Evolutionary conservation across 2,888 invertebrate species (phyloP), one percentile per base, ranked within the genome.

Genomic region (Empis stercorea): DNA sequence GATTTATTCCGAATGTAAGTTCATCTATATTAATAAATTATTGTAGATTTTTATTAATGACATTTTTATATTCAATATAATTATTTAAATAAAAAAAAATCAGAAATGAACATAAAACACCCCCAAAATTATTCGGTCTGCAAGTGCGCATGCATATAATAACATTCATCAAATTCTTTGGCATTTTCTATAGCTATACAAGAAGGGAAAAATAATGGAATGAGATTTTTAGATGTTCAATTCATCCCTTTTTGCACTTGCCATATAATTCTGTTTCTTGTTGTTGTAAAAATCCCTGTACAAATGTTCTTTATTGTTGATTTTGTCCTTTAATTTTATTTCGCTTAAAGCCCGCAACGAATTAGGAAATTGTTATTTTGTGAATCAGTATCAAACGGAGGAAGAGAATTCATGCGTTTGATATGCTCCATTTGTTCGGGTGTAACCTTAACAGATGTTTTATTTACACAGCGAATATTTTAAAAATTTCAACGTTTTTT

Each of bases 1-100:
- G 80, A 65, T 80, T 86, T 59, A 89, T 82, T 50, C 88, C 87
- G 60, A 88, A 89, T 60, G 87, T 87, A 60, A 88, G 80, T 63
- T 83, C 81, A 61, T 86, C 88, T 87, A 79, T 34, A 32, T 32
- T 5, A 5, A 34, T n/a, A 34, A 34, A 34, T 34, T n/a, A 32
- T n/a, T 34, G 2, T n/a, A 34, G 2, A 45, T 47, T 42, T 44
- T 42, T 49, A 39, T 49, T 46, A 48, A 52, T 46, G 44, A 45
- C 49, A 48, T 52, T 50, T 51, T 44, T 50, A 48, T 51, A 42
- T 30, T 14, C 15, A 36, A 34, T 27, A n/a, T n/a, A 32, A 30
- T 39, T 42, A 44, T 44, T 48, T 43, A 41, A 46, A 52, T 48
- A 40, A 16, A 46, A 46, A 48, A 52, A 52, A 51, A 44, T 48